Base-by-base conservation (phyloP, 2,797 vertebrate species). In the Denticeps clupeoides region DNA sequence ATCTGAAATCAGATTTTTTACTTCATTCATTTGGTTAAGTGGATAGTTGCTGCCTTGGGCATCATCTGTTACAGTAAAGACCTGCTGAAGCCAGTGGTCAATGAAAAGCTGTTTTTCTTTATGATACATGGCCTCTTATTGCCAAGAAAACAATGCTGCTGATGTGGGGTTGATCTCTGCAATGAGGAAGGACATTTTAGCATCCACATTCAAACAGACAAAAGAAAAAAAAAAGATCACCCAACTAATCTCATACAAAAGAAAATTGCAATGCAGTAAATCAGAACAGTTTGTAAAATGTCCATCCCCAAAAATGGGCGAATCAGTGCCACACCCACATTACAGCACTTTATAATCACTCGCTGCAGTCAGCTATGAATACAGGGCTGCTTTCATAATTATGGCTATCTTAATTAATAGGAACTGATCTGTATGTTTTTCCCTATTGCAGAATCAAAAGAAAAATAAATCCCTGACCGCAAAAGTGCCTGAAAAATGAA, bases 21-120 rank as follows among this genome's bases (percentile, higher is more conserved):
- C 13, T 32, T 37, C 47, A 79, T 80, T 75, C 76, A 82, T 82
- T 84, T 77, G 79, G 77, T 82, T 71, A 78, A 78, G 82, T 76
- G 77, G 84, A 35, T 22, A 13, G n/a, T 22, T 26, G 25, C 31
- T 29, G 25, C 51, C n/a, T 47, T 43, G 18, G 42, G 50, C 29
- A 37, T 47, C 49, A n/a, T n/a, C n/a, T n/a, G n/a, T n/a, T n/a
- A n/a, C n/a, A n/a, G n/a, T n/a, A n/a, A n/a, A n/a, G n/a, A n/a
- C n/a, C n/a, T n/a, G n/a, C n/a, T n/a, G n/a, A n/a, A n/a, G n/a
- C n/a, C n/a, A n/a, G n/a, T n/a, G n/a, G n/a, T n/a, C n/a, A n/a
- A n/a, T n/a, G n/a, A n/a, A n/a, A n/a, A n/a, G n/a, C n/a, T n/a
- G n/a, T n/a, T n/a, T n/a, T n/a, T n/a, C n/a, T n/a, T n/a, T n/a